Evolutionary conservation across 2,888 invertebrate genomes (phyloP).

Genomic region (Lepidonotus clava): DNA sequence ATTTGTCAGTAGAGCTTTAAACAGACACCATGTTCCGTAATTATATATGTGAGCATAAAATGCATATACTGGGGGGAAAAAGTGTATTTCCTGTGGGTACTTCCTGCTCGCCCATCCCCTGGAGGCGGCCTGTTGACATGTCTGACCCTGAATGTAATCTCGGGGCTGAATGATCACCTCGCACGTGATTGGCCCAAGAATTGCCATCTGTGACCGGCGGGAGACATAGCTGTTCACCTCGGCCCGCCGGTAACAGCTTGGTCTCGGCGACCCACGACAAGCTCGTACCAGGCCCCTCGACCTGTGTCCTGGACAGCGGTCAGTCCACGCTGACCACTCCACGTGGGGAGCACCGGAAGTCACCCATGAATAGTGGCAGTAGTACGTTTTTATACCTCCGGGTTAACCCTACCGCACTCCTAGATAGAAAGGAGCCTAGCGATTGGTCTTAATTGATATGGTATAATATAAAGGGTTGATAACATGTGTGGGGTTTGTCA

Average conservation of each 20-base stretch:
- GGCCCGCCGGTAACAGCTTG: slow-evolving; percentile 9
- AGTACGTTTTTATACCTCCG: no score
- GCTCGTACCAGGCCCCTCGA: neutral
- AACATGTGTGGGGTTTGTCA: no score
- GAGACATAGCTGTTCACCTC: neutral
- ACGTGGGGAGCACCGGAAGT: neutral
- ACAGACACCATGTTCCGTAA: no score
- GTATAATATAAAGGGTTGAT: no score
- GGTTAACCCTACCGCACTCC: no score
- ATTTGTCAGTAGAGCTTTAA: no score
- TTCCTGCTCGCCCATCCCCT: no score
- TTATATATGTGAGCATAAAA: no score
- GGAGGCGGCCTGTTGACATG: slow-evolving; percentile 20
- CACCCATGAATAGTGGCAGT: neutral
- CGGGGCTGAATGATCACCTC: slow-evolving; percentile 28
- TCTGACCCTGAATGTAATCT: slow-evolving; percentile 23
- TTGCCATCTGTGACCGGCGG: slow-evolving; percentile 25
- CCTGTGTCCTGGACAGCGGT: neutral
- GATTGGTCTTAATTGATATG: no score
- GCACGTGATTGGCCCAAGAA: slow-evolving; percentile 30
- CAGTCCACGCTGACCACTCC: neutral
- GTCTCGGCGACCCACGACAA: neutral
- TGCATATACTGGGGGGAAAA: no score
- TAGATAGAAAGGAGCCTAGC: no score
- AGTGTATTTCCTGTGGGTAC: no score